Evolutionary conservation across 2,113 vertebrate species (phyloP).

Genomic region (Bettongia penicillata): DNA sequence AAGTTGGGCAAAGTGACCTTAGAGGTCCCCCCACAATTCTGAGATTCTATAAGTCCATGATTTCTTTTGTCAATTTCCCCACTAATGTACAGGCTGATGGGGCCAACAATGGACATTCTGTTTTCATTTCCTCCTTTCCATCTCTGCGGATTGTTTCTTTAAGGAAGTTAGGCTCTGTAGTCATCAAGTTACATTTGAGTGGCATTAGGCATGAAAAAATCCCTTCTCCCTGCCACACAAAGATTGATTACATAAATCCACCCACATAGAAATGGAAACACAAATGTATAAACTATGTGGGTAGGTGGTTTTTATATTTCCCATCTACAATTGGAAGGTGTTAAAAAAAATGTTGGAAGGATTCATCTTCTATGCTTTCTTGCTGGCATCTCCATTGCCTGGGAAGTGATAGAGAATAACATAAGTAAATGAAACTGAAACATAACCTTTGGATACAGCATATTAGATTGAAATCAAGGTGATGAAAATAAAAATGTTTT

Average conservation of each 20-base stretch:
- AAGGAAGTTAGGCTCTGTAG: conserved; percentile 26
- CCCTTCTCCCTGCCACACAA: not conserved
- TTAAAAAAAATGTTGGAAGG: not conserved
- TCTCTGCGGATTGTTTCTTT: not conserved
- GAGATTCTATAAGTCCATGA: not conserved
- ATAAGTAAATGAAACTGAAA: conserved; percentile 28
- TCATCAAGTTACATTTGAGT: not conserved
- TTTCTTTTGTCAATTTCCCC: not conserved
- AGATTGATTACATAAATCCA: conserved; percentile 19
- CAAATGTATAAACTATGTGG: conserved; percentile 12
- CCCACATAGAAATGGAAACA: conserved; percentile 9
- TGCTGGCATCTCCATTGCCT: not conserved
- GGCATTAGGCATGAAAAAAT: not conserved
- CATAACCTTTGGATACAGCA: conserved; percentile 17
- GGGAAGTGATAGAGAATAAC: not conserved
- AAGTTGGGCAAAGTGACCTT: not conserved
- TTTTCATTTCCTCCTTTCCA: not conserved
- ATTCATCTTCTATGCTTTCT: not conserved
- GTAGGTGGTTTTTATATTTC: not conserved
- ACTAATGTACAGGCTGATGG: not conserved
- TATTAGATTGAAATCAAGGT: conserved; percentile 42
- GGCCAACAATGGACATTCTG: not conserved
- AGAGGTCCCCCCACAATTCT: not conserved
- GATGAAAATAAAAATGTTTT: conserved; percentile 15
- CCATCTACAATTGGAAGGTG: not conserved